phyloP scores from a whole-genome alignment of 2,797 vertebrate species.

The Holocentrus rufus region DNA sequence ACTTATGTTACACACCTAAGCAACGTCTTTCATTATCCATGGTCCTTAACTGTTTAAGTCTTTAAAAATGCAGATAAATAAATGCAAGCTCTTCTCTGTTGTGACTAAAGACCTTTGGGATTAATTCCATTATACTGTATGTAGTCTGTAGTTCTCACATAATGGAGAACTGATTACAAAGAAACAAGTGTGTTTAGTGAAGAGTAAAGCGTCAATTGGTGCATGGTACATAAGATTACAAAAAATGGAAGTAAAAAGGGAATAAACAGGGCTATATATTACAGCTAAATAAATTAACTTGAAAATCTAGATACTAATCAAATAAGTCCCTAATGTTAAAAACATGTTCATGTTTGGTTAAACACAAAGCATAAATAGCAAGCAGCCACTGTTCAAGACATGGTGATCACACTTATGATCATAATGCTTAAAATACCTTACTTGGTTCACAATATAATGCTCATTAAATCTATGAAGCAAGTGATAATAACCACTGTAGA shows the following conservation, averaged over 20 bases:
- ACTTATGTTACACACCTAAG: neutral
- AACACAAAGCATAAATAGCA: too few relatives aligned
- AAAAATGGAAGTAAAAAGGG: neutral
- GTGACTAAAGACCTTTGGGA: conserved; percentile 4
- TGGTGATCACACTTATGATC: neutral
- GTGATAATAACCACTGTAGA: neutral
- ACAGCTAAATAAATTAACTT: too few relatives aligned
- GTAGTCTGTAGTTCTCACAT: conserved; percentile 1
- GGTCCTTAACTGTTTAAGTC: neutral
- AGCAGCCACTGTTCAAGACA: neutral
- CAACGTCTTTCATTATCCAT: neutral
- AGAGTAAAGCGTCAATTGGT: neutral
- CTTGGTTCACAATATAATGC: neutral
- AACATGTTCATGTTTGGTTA: too few relatives aligned
- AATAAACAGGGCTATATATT: too few relatives aligned
- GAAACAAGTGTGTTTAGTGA: conserved; percentile 7
- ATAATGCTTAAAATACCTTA: neutral
- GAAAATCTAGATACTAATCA: too few relatives aligned
- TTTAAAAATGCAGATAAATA: conserved; percentile 1
- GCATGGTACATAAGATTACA: neutral
- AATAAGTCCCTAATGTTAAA: too few relatives aligned
- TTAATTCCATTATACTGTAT: neutral
- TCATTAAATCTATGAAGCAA: neutral
- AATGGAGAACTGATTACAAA: conserved; percentile 11
- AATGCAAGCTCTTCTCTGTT: neutral